Evolutionary conservation across 2,113 vertebrate species (phyloP).

Genomic region (Lanius collurio): DNA sequence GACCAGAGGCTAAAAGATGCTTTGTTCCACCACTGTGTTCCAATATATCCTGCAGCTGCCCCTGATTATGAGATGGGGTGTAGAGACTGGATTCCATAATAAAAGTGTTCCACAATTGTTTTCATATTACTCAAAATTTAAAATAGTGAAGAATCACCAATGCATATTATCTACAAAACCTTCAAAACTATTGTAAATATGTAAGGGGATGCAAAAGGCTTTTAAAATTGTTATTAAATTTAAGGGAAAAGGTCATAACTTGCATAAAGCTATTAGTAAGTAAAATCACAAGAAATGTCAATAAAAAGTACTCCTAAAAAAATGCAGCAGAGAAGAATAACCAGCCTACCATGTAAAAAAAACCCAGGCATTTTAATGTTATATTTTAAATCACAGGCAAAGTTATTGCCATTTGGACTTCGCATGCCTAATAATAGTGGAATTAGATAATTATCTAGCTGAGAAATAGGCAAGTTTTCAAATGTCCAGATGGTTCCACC

Average conservation of each 20-base stretch:
- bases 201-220: background rate
- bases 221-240: background rate
- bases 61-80: background rate
- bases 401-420: slow-evolving; percentile 26
- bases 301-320: background rate
- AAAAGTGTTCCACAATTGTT: background rate
- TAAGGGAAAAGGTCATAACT: background rate
- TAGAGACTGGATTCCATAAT: background rate
- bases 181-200: background rate
- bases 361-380: background rate
- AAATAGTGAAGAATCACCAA: background rate
- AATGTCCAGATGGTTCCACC: slow-evolving; percentile 68
- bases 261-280: background rate
- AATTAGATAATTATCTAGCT: slow-evolving; percentile 64
- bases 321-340: background rate
- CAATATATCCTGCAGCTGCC: background rate
- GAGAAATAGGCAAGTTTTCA: slow-evolving; percentile 68
- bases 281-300: background rate
- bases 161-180: background rate
- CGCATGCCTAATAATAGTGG: slow-evolving; percentile 46
- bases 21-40: background rate
- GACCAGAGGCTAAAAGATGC: background rate
- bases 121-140: background rate
- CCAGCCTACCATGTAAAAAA: background rate
- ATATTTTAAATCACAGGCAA: slow-evolving; percentile 9